Evolutionary conservation across 2,113 vertebrate genomes (phyloP).

Genomic region (Chlorodrepanis virens): DNA sequence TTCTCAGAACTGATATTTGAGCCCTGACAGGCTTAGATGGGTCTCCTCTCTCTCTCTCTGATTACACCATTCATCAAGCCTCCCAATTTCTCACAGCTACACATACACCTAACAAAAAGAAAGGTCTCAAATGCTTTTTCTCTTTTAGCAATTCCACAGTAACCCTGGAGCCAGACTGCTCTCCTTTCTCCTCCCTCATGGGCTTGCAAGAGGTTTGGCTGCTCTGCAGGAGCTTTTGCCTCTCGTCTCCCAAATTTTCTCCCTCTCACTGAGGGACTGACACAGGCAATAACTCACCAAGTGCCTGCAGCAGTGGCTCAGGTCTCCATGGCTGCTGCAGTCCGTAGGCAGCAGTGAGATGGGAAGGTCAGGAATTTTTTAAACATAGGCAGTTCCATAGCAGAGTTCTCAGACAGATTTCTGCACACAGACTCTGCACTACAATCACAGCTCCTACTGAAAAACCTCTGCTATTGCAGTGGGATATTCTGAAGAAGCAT

Average conservation of each 20-base stretch:
- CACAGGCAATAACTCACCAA: background rate
- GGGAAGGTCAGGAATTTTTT: background rate
- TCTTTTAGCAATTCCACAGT: background rate
- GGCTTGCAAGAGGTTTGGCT: background rate
- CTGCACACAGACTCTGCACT: background rate
- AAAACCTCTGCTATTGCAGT: background rate
- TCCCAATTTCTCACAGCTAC: background rate
- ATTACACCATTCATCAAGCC: background rate
- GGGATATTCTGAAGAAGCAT: background rate
- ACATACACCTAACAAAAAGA: background rate
- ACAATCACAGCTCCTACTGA: background rate
- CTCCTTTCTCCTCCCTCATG: background rate
- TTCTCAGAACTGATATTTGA: background rate
- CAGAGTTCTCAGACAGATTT: background rate
- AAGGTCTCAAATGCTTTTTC: background rate
- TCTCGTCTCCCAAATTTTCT: background rate
- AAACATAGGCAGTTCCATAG: background rate
- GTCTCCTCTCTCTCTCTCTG: background rate
- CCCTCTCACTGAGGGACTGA: background rate
- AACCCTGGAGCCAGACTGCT: background rate
- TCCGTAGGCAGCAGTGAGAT: background rate
- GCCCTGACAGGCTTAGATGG: background rate
- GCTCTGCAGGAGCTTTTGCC: background rate
- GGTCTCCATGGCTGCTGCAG: background rate
- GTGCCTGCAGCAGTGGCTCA: background rate